A percentile compares a stretch with the other conserved stretches of the same genome.
Conservation (phyloP, 1,140 invertebrate species). For the Carposina sasakii region DNA sequence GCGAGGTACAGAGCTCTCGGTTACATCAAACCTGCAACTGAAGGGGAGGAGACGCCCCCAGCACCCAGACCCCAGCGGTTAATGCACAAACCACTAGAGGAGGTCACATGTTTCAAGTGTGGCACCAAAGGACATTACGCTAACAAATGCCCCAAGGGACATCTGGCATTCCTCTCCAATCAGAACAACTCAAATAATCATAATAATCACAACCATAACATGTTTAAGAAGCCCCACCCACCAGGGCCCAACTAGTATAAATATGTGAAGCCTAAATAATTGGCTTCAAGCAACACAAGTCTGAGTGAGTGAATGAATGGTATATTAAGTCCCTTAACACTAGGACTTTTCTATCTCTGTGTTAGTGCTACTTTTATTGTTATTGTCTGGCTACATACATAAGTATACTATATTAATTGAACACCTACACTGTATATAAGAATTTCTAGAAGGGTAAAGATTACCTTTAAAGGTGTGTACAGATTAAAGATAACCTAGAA, state of each 20-base stretch:
- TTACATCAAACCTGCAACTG: slow-evolving; percentile 54
- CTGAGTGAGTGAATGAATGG: no score
- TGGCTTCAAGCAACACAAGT: slow-evolving; percentile 28
- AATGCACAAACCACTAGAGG: slow-evolving; percentile 85
- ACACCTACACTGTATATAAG: no score
- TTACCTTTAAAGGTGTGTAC: no score
- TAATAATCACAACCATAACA: slow-evolving; percentile 28
- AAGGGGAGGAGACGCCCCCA: slow-evolving; percentile 13
- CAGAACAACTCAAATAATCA: slow-evolving; percentile 30
- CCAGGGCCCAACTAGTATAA: slow-evolving; percentile 63
- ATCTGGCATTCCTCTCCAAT: slow-evolving; percentile 93
- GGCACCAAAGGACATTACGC: slow-evolving; percentile 99
- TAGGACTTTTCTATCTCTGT: no score
- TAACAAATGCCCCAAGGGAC: slow-evolving; percentile 98
- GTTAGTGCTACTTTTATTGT: no score
- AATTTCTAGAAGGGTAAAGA: no score
- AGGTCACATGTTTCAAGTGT: slow-evolving; percentile 98
- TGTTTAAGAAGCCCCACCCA: slow-evolving; percentile 54
- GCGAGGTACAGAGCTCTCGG: slow-evolving; percentile 62
- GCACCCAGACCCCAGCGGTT: slow-evolving; percentile 40
- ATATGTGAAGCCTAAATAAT: slow-evolving; percentile 36
- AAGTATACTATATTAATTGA: no score
- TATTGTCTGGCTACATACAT: no score
- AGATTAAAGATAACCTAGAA: no score
- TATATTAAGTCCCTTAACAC: no score